These are phyloP conservation scores for Drosophila arizonae DNA, from an alignment of 1,140 invertebrate species.

Conservation along the genomic window DNA sequence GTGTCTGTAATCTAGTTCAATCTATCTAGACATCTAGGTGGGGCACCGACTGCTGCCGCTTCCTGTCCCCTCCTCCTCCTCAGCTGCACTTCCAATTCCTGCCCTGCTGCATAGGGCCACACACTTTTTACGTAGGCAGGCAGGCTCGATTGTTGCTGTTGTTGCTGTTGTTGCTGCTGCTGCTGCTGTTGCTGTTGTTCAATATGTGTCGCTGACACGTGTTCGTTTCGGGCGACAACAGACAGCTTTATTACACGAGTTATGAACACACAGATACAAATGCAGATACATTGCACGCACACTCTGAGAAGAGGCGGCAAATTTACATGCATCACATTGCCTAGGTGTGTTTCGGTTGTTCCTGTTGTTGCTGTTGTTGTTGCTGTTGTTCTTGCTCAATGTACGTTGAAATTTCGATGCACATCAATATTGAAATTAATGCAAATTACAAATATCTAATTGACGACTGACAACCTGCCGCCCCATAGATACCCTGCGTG, in stretches of 20 bases:
- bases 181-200: constrained; percentile 40
- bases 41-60: constrained; percentile 1
- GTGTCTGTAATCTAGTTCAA: constrained; percentile 38
- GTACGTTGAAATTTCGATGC: constrained; percentile 11
- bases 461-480: constrained; percentile 22
- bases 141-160: constrained; percentile 24
- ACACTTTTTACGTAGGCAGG: constrained; percentile 42
- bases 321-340: constrained; percentile 23
- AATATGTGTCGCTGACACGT: constrained; percentile 69
- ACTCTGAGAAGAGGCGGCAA: constrained; percentile 8
- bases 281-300: constrained; percentile 21
- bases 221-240: constrained; percentile 68
- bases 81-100: background rate
- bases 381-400: background rate
- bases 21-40: constrained; percentile 56
- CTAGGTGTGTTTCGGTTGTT: constrained; percentile 11
- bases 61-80: background rate
- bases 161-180: constrained; percentile 33
- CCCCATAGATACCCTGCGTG: background rate
- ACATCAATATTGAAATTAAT: constrained; percentile 49
- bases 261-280: constrained; percentile 40
- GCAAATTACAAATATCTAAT: constrained; percentile 51
- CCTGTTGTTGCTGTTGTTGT: background rate
- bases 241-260: constrained; percentile 63
- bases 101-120: background rate